Evolutionary conservation across 2,113 vertebrate species (phyloP).

Genomic region (Poicephalus meyeri): DNA sequence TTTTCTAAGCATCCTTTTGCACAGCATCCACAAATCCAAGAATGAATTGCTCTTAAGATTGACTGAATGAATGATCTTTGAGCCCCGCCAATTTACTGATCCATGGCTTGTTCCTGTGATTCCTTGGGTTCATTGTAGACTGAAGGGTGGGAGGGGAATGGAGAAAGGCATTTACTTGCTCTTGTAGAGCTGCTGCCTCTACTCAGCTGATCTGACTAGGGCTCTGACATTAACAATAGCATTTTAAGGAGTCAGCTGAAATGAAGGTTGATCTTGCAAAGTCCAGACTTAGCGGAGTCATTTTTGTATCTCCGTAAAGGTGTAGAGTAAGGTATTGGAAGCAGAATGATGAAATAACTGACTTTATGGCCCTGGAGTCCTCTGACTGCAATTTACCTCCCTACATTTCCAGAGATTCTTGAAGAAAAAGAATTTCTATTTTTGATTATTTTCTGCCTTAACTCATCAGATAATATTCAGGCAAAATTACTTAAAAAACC

Average conservation of each 20-base stretch:
- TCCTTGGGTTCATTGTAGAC: background rate
- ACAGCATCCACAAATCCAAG: constrained; percentile 69
- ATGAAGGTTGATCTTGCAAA: background rate
- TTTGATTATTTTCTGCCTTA: background rate
- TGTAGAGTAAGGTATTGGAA: background rate
- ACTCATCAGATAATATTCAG: background rate
- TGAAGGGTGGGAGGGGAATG: background rate
- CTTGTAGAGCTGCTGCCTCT: background rate
- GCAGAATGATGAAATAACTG: background rate
- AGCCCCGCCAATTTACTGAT: constrained; percentile 59
- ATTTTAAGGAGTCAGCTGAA: background rate
- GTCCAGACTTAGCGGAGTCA: background rate
- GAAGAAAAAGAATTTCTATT: background rate
- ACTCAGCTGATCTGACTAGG: background rate
- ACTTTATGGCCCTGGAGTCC: background rate
- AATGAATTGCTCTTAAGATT: constrained; percentile 68
- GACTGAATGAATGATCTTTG: constrained; percentile 65
- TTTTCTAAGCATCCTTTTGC: constrained; percentile 72
- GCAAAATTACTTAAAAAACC: background rate
- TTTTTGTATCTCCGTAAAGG: background rate
- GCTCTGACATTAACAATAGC: background rate
- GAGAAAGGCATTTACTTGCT: background rate
- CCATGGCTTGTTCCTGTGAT: background rate
- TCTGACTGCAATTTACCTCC: background rate
- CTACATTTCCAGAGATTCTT: background rate